A percentile compares a stretch with the other conserved stretches of the same genome.
Evolutionary conservation across 2,888 invertebrate species (phyloP).

Genomic region (Miltochrista miniata): DNA sequence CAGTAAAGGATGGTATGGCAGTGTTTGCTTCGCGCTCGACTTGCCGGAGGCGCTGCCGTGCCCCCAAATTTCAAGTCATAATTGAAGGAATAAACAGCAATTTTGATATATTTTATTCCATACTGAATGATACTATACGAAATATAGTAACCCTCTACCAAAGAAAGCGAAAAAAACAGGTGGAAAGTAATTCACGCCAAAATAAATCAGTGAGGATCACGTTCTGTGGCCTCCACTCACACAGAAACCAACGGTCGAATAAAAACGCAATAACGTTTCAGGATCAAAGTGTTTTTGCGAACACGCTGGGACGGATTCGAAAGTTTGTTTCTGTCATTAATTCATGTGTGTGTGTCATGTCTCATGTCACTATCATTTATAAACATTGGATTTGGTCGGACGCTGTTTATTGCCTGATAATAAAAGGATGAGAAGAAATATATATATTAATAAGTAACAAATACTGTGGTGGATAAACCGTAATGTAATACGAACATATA

Average conservation of each 20-base stretch:
- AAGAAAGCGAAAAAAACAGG: conserved; percentile 4
- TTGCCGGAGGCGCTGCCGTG: too few relatives aligned
- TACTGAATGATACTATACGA: neutral
- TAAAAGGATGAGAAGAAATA: too few relatives aligned
- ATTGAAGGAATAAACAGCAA: too few relatives aligned
- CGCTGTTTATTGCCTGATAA: too few relatives aligned
- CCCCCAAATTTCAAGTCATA: too few relatives aligned
- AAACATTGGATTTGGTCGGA: neutral
- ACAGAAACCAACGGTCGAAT: conserved; percentile 12
- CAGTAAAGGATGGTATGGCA: too few relatives aligned
- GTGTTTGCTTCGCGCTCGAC: too few relatives aligned
- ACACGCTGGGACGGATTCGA: neutral
- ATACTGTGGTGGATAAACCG: too few relatives aligned
- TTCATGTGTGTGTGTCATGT: neutral
- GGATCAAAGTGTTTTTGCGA: neutral
- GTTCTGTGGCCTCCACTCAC: conserved; percentile 23
- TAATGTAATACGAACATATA: too few relatives aligned
- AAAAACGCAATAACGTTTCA: neutral
- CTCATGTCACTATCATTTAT: neutral
- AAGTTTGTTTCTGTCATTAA: neutral
- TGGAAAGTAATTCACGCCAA: conserved; percentile 21
- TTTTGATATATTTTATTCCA: too few relatives aligned
- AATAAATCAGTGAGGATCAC: conserved; percentile 29
- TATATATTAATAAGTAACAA: neutral
- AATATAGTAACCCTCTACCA: too few relatives aligned